phyloP scores from a whole-genome alignment of 2,888 invertebrate genomes.

The Pseudanteris insignis region DNA sequence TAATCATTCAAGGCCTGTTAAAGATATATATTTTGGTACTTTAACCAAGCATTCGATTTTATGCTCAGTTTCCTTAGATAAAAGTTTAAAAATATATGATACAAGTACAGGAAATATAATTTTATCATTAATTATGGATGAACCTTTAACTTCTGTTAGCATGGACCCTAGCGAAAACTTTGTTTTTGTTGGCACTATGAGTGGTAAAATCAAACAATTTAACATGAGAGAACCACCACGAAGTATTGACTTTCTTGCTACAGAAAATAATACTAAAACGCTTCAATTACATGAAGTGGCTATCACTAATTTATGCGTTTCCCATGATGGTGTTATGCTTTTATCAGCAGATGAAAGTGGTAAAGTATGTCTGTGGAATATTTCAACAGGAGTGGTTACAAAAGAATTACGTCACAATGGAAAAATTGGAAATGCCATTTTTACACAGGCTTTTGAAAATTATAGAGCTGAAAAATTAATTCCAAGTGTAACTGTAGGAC shows the following conservation, averaged over 20 bases:
- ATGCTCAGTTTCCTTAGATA: constrained; percentile 82
- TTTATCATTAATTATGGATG: constrained; percentile 78
- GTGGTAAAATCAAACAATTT: constrained; percentile 77
- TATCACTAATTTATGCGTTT: constrained; percentile 78
- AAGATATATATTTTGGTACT: constrained; percentile 79
- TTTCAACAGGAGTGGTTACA: constrained; percentile 78
- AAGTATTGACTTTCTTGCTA: constrained; percentile 73
- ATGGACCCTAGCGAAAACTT: constrained; percentile 77
- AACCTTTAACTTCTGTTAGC: constrained; percentile 74
- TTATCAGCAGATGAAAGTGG: constrained; percentile 82
- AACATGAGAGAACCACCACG: constrained; percentile 76
- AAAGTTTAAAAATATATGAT: constrained; percentile 85
- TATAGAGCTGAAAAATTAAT: constrained; percentile 72
- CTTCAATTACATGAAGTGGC: constrained; percentile 75
- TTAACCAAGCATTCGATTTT: constrained; percentile 77
- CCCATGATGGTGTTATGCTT: constrained; percentile 76
- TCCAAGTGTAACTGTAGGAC: constrained; percentile 70
- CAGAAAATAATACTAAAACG: constrained; percentile 62
- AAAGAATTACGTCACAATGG: constrained; percentile 78
- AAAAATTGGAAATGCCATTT: constrained; percentile 77
- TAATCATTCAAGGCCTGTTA: constrained; percentile 83
- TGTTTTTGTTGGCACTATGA: constrained; percentile 78
- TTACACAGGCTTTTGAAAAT: constrained; percentile 71
- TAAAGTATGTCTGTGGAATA: constrained; percentile 82
- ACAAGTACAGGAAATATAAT: constrained; percentile 75